Evolutionary conservation across 2,113 vertebrate genomes (phyloP), one percentile per base, ranked within the genome.

Genomic region (Danionella cerebrum): DNA sequence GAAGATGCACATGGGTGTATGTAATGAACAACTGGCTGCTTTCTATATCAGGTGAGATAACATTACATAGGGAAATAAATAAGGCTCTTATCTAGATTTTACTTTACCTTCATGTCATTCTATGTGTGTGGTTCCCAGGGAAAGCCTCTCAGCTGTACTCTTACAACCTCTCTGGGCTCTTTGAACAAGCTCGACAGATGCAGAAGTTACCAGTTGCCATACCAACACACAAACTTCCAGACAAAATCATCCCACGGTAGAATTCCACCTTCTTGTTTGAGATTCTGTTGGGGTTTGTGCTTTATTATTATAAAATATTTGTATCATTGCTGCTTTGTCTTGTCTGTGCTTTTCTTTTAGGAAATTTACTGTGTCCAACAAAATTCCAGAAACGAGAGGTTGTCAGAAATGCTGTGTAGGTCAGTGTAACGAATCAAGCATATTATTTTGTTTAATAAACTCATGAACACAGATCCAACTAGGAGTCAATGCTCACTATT

Each of bases 141-240:
- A 99, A 98, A 91, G 95, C 96, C 42, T 98, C 94, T 76, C 96
- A 99, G 80, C 91, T 99, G 42, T 98, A 99, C 88, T 99, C 96
- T n/a, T 96, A 99, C 77, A 97, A 88, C 68, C 87, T 99, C 53
- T 83, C 88, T 5, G 94, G 94, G 57, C 86, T 99, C 51, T 99
- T 98, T 76, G 96, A 97, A 80, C 94, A 98, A 78, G 94, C 96
- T 78, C 84, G 96, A 64, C 95, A 98, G 86, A 92, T 98, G 89
- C 94, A 97, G 63, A 98, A 96, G 81, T 84, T 99, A 79, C 96
- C 96, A 1, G 93, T 98, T 72, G 85, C 96, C 79, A 98, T 98
- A 87, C 94, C 94, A 76, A 94, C 96, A 63, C 94, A 98, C 82
- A 97, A 91, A 77, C 92, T 98, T 54, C 96, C 96, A 66, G 96